Base-by-base conservation (phyloP, 23 tunicate species). In the Styela clava region DNA sequence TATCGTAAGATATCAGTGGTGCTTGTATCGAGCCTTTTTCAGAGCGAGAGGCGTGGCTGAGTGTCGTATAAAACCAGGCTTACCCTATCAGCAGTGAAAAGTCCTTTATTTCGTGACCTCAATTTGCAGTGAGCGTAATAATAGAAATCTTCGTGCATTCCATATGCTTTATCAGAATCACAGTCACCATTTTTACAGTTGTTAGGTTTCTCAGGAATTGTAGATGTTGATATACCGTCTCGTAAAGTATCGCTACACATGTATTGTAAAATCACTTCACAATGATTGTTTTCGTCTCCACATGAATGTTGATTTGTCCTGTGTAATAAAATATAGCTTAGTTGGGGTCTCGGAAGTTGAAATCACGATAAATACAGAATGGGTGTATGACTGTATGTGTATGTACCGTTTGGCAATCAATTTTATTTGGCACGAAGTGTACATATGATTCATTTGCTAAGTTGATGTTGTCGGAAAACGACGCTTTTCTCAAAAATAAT, bases 301-400 rank as follows among this genome's bases (percentile, higher is more conserved):
- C 81, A 76, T 0, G 81, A 76, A 76, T 76, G 81, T 29, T 76
- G 81, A 76, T 76, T 76, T 22, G 81, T 76, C 81, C 81, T 76
- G 65, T 67, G 16, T 27, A 65, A 18, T 9, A 7, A 65, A 65
- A 65, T 9, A 65, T 65, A 65, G 20, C 18, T 18, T 18, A 56
- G 63, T 56, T 56, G 63, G 18, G 20, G n/a, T n/a, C n/a, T n/a
- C n/a, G n/a, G n/a, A n/a, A n/a, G n/a, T n/a, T n/a, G n/a, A n/a
- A n/a, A n/a, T n/a, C n/a, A n/a, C n/a, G n/a, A n/a, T n/a, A n/a
- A n/a, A n/a, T n/a, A n/a, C n/a, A n/a, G n/a, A n/a, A n/a, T n/a
- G n/a, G n/a, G n/a, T n/a, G n/a, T n/a, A n/a, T n/a, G n/a, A n/a
- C n/a, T n/a, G n/a, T n/a, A n/a, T n/a, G n/a, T n/a, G n/a, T n/a